Evolutionary conservation across 1,140 invertebrate species (phyloP).

Genomic region (Caerostris darwini): DNA sequence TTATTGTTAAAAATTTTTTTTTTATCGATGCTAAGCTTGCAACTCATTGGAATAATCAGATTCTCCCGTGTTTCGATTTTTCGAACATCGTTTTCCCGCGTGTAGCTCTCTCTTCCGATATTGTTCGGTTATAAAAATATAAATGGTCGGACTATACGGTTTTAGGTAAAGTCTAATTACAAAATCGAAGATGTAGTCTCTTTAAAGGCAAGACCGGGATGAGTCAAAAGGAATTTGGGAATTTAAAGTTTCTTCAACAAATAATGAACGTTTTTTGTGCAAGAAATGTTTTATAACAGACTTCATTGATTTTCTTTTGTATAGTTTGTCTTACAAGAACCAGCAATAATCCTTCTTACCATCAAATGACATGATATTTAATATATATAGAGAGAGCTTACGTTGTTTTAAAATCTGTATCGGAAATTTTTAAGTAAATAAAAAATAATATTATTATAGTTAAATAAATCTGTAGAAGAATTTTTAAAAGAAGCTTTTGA

Average conservation of each 20-base stretch:
- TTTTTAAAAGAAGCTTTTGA: no score
- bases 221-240: neutral
- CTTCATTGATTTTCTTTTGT: no score
- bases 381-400: no score
- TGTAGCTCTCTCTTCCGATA: slow-evolving; percentile 5
- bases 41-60: slow-evolving; percentile 74
- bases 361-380: no score
- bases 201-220: neutral
- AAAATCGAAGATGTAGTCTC: slow-evolving; percentile 59
- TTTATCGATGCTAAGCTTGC: slow-evolving; percentile 67
- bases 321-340: no score
- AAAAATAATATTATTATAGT: no score
- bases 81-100: slow-evolving; percentile 39
- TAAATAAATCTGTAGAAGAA: no score
- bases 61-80: slow-evolving; percentile 71
- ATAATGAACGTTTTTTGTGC: neutral
- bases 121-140: slow-evolving; percentile 67
- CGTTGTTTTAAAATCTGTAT: no score
- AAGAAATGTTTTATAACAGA: no score
- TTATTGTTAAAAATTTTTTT: slow-evolving; percentile 51
- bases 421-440: no score
- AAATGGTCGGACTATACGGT: slow-evolving; percentile 66
- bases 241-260: neutral
- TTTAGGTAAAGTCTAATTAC: slow-evolving; percentile 68
- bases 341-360: no score